phyloP scores from a whole-genome alignment of 1,140 invertebrate species.

The Tachypleus tridentatus region DNA sequence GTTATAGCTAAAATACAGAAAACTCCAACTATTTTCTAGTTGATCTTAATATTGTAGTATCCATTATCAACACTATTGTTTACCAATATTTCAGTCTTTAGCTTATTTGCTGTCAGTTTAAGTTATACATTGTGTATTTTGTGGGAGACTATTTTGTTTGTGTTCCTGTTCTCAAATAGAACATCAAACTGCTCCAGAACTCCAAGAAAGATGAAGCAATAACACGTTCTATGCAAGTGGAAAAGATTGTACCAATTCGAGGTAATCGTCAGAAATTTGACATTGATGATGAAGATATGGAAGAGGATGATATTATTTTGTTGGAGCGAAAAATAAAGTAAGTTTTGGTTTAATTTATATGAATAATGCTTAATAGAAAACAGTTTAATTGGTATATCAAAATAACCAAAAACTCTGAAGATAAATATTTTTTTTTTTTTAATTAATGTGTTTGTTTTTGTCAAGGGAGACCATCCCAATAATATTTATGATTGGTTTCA shows the following conservation, averaged over 20 bases:
- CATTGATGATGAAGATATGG: conserved; percentile 28
- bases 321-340: conserved; percentile 38
- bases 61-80: no score
- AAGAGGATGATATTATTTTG: conserved; percentile 33
- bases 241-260: conserved; percentile 8
- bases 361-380: neutral
- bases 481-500: no score
- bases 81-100: no score
- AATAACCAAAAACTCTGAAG: conserved; percentile 5
- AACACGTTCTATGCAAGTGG: conserved; percentile 11
- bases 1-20: no score
- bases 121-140: no score
- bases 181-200: conserved; percentile 32
- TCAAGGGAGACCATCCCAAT: neutral
- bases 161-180: conserved; percentile 21
- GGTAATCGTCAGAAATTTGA: conserved; percentile 9
- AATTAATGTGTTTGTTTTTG: conserved; percentile 2
- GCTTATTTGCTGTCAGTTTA: no score
- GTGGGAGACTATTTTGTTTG: no score
- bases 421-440: conserved; percentile 3
- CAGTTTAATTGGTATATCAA: conserved; percentile 9
- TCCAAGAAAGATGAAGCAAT: conserved; percentile 29
- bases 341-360: neutral
- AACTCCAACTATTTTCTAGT: no score
- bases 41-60: no score